Conservation (phyloP, 2,113 vertebrate genomes). For the Colinus virginianus region DNA sequence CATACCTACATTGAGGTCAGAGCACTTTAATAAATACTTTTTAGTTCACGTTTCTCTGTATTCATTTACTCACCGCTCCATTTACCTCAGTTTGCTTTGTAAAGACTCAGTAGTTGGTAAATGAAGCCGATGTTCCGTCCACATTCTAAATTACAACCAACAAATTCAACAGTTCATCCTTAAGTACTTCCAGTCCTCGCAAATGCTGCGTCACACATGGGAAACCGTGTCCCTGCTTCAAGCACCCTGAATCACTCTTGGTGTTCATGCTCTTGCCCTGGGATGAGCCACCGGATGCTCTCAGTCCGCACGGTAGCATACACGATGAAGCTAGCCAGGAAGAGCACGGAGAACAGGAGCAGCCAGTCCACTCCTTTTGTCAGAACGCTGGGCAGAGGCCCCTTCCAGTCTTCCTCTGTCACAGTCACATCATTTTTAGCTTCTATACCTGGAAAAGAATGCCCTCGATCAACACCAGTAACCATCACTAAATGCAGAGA, state of each 20-base stretch:
- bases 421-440: conserved; percentile 81
- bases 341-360: conserved; percentile 93
- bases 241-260: conserved; percentile 79
- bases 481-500: background rate
- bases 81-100: background rate
- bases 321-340: conserved; percentile 87
- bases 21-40: conserved; percentile 27
- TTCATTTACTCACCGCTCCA: conserved; percentile 14
- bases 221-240: background rate
- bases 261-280: conserved; percentile 95
- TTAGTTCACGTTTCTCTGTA: background rate
- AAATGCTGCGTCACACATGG: background rate
- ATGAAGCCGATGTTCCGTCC: conserved; percentile 40
- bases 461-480: background rate
- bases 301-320: conserved; percentile 93
- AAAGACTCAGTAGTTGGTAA: background rate
- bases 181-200: background rate
- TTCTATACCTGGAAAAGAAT: conserved; percentile 87
- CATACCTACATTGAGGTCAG: background rate
- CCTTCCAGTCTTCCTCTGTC: conserved; percentile 82
- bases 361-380: conserved; percentile 93
- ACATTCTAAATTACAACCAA: background rate
- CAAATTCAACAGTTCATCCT: background rate
- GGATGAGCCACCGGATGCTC: conserved; percentile 94
- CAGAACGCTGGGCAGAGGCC: conserved; percentile 87